Percentiles rank a stretch among this genome's conserved stretches.
Conservation (phyloP, 2,113 vertebrate species). For the Apteryx mantelli region DNA sequence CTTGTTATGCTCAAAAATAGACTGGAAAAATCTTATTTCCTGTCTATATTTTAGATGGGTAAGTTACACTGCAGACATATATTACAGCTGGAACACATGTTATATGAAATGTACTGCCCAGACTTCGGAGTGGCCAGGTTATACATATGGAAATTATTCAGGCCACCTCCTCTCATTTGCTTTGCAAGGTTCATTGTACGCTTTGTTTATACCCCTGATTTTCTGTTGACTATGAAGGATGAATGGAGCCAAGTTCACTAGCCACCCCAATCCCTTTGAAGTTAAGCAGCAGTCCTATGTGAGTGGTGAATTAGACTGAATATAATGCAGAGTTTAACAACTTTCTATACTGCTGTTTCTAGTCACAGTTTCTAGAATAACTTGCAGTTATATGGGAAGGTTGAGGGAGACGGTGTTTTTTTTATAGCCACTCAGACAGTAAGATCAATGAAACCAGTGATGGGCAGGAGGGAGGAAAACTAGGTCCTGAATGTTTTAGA, state of each 20-base stretch:
- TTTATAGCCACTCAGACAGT: not conserved
- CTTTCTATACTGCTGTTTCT: not conserved
- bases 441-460: not conserved
- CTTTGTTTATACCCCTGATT: not conserved
- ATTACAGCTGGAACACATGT: not conserved
- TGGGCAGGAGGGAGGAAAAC: not conserved
- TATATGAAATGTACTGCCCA: not conserved
- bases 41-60: not conserved
- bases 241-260: not conserved
- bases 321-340: not conserved
- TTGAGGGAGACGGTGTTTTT: not conserved
- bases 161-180: not conserved
- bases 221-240: not conserved
- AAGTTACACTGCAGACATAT: not conserved
- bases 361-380: not conserved
- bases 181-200: not conserved
- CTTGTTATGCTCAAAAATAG: not conserved
- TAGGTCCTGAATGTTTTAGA: not conserved
- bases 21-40: slow-evolving; percentile 25
- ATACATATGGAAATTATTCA: not conserved
- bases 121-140: not conserved
- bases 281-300: not conserved
- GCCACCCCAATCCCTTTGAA: not conserved
- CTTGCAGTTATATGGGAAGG: not conserved
- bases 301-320: not conserved